These are phyloP conservation scores for Formica selysi DNA, from an alignment of 1,140 invertebrate species.

Conservation along the genomic window DNA sequence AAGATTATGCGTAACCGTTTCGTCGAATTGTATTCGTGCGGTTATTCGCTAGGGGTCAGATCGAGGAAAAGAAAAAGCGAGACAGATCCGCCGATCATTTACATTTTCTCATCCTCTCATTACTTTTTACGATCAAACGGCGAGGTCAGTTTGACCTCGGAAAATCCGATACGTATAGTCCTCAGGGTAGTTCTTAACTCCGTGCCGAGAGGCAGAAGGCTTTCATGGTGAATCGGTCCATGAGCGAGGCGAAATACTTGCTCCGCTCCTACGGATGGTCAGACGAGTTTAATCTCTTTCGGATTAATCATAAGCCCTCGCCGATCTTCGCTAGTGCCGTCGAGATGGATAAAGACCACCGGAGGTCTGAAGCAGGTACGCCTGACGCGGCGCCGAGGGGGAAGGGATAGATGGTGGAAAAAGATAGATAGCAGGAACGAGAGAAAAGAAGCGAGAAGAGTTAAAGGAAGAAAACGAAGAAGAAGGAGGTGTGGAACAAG, in stretches of 20 bases:
- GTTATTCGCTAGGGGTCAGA: background rate
- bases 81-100: slow-evolving; percentile 65
- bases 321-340: slow-evolving; percentile 66
- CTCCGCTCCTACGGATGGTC: slow-evolving; percentile 63
- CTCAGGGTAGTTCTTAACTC: slow-evolving; percentile 39
- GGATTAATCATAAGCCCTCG: slow-evolving; percentile 77
- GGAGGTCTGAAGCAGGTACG: slow-evolving; percentile 26
- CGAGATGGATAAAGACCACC: slow-evolving; percentile 38
- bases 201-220: slow-evolving; percentile 10
- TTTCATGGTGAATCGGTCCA: slow-evolving; percentile 42
- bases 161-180: slow-evolving; percentile 8
- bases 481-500: slow-evolving; percentile 10
- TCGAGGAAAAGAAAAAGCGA: background rate
- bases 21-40: background rate
- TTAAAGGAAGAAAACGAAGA: slow-evolving; percentile 13
- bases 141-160: slow-evolving; percentile 60
- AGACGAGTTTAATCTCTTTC: slow-evolving; percentile 76
- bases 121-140: slow-evolving; percentile 70
- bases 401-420: background rate
- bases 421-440: slow-evolving; percentile 24
- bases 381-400: slow-evolving; percentile 4
- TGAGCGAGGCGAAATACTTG: slow-evolving; percentile 46
- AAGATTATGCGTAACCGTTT: background rate
- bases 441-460: background rate
- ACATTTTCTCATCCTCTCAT: slow-evolving; percentile 74